Evolutionary conservation across 2,888 invertebrate species (phyloP).

Genomic region (Hartigia nigra): DNA sequence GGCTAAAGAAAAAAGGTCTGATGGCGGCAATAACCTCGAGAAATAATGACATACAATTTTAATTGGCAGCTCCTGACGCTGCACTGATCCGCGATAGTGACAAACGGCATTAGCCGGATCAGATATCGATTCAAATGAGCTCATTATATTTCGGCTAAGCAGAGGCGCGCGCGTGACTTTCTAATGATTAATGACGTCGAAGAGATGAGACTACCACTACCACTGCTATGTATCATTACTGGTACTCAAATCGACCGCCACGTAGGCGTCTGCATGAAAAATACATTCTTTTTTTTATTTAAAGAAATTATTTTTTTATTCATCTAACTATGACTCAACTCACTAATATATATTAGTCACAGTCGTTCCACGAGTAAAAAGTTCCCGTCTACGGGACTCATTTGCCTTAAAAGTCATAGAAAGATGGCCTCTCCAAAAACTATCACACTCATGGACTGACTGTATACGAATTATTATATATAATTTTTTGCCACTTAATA

Average conservation of each 20-base stretch:
- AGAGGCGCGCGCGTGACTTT: slow-evolving; percentile 41
- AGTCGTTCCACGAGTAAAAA: too few relatives aligned
- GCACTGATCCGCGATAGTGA: slow-evolving; percentile 45
- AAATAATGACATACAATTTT: slow-evolving; percentile 54
- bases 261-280: background rate
- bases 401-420: too few relatives aligned
- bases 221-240: background rate
- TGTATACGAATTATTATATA: background rate
- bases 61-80: slow-evolving; percentile 44
- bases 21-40: slow-evolving; percentile 35
- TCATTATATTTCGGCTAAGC: slow-evolving; percentile 56
- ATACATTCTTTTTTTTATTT: background rate
- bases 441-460: too few relatives aligned
- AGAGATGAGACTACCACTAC: background rate
- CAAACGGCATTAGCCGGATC: slow-evolving; percentile 53
- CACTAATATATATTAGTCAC: background rate
- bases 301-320: background rate
- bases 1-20: background rate
- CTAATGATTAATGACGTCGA: slow-evolving; percentile 42
- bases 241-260: background rate
- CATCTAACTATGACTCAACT: background rate
- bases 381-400: too few relatives aligned
- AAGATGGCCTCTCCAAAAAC: too few relatives aligned
- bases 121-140: slow-evolving; percentile 60
- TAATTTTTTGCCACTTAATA: too few relatives aligned